Conservation (phyloP, 2,797 vertebrate genomes). For the Rhinoraja longicauda region DNA sequence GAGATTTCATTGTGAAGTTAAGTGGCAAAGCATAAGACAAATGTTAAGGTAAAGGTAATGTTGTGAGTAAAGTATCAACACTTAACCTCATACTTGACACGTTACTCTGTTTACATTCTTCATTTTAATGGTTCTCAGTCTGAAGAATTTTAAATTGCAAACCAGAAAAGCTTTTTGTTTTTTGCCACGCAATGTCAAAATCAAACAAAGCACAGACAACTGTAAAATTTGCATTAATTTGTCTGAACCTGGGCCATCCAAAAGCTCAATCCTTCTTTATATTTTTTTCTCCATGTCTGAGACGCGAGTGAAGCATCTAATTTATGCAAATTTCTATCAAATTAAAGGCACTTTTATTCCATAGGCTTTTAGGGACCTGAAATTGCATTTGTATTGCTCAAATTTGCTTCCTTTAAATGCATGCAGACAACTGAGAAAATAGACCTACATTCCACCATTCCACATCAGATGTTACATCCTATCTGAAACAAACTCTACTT, state of each 20-base stretch:
- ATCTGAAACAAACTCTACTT: no score
- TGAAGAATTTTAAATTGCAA: neutral
- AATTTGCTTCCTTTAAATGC: neutral
- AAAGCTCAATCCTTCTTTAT: neutral
- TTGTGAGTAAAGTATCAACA: neutral
- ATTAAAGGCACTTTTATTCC: neutral
- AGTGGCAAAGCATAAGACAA: slow-evolving; percentile 27
- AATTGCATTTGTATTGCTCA: neutral
- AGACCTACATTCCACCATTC: neutral
- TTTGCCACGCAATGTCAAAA: neutral
- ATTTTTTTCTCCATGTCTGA: neutral
- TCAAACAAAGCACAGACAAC: neutral
- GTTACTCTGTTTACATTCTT: neutral
- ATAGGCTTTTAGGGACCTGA: neutral
- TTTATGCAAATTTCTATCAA: slow-evolving; percentile 2
- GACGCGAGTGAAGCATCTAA: neutral
- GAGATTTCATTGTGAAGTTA: slow-evolving; percentile 27
- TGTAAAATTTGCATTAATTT: no score
- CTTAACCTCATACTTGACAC: neutral
- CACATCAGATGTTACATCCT: no score
- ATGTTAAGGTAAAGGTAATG: slow-evolving; percentile 2
- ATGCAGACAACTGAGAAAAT: neutral
- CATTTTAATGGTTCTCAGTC: neutral
- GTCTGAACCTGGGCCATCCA: no score
- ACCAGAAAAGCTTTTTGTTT: neutral